Base-by-base conservation (phyloP, 1,140 invertebrate species). In the Nomia melanderi region DNA sequence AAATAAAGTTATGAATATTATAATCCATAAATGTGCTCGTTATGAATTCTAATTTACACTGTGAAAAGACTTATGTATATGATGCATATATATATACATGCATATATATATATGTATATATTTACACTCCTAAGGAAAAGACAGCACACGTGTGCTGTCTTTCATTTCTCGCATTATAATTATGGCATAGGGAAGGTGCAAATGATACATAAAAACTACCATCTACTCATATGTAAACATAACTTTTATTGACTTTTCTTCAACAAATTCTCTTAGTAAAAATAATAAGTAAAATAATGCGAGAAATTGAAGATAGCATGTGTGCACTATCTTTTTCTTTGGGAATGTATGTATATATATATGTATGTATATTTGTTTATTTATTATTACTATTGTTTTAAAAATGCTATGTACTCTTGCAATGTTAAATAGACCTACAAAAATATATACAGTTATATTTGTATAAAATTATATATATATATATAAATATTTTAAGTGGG, bases 21-120 rank as follows among this genome's bases (percentile, higher is more conserved):
- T 66, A 63, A 72, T 71, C 59, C 63, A 39, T 82, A 56, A 81
- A 57, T 69, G 76, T 83, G 81, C 81, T 83, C 79, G 72, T 72
- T 82, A 77, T 44, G 70, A 83, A 83, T 81, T 65, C 80, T 86
- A 86, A 86, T 85, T 87, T 86, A 86, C 82, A 83, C 78, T 41
- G 23, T 80, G 31, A 77, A 83, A 81, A 86, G 79, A 87, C 78
- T 80, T 81, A 86, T 82, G 80, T 82, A 84, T 63, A 82, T 72
- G 63, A 56, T 73, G 57, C 67, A 79, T 44, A 79, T 60, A 72
- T 63, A 79, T 59, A 78, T 17, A 74, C 50, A 81, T 23, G 56
- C 11, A 56, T 41, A 54, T 25, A 59, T 9, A 36, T 2, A 54
- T 33, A 74, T 14, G 74, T 33, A 73, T 11, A 74, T 81, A 72